A percentile compares a stretch with the other conserved stretches of the same genome.
Evolutionary conservation across 2,797 vertebrate species (phyloP).

Genomic region (Sebastes trivittatus): DNA sequence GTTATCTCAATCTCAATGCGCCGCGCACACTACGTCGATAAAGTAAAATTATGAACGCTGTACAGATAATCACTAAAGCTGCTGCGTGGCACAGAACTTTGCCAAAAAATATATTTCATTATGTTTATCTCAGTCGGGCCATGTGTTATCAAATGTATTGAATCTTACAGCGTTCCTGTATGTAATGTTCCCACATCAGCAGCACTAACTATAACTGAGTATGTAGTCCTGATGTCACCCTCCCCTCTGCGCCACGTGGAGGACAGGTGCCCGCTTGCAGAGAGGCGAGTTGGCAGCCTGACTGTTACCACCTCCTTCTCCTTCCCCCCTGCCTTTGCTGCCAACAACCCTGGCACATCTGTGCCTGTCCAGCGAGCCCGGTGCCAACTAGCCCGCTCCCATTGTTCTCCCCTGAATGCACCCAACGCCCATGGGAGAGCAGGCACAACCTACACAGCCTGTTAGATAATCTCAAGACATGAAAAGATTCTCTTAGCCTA

Average conservation of each 20-base stretch:
- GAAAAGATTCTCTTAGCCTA: conserved; percentile 67
- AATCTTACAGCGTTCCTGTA: background rate
- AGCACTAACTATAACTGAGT: conserved; percentile 1
- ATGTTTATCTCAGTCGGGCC: conserved; percentile 23
- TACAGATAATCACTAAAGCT: conserved; percentile 48
- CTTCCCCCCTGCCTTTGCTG: conserved; percentile 37
- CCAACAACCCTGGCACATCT: conserved; percentile 74
- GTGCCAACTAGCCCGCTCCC: conserved; percentile 57
- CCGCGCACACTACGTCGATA: conserved; percentile 27
- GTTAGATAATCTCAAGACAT: conserved; percentile 71
- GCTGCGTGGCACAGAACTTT: conserved; percentile 28
- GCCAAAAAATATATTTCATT: conserved; percentile 17
- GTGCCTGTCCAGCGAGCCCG: conserved; percentile 55
- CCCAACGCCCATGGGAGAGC: conserved; percentile 62
- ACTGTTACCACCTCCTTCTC: conserved; percentile 45
- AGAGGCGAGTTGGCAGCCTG: conserved; percentile 59
- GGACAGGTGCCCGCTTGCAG: conserved; percentile 64
- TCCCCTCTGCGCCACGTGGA: conserved; percentile 32
- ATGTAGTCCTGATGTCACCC: conserved; percentile 11
- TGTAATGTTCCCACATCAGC: conserved; percentile 23
- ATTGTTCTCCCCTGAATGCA: conserved; percentile 75
- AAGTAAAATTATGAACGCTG: conserved; percentile 53
- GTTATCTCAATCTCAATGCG: conserved; percentile 48
- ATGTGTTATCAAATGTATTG: background rate
- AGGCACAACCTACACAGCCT: conserved; percentile 61